phyloP scores from a whole-genome alignment of 2,797 vertebrate genomes.

The Cirrhinus molitorella region DNA sequence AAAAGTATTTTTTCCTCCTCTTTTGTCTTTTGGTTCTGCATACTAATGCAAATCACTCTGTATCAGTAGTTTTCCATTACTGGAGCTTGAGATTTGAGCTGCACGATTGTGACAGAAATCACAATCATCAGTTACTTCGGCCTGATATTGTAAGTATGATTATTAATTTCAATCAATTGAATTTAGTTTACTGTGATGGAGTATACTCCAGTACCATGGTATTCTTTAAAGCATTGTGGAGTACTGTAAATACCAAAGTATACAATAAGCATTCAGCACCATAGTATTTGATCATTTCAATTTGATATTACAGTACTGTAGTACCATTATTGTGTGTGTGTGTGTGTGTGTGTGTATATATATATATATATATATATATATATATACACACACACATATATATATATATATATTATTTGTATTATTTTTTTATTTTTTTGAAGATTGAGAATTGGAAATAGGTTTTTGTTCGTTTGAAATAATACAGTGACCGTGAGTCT shows the following conservation, averaged over 20 bases:
- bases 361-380: too few relatives aligned
- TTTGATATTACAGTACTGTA: not conserved
- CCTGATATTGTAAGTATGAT: too few relatives aligned
- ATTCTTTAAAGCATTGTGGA: not conserved
- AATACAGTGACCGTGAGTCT: not conserved
- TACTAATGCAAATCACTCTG: slow-evolving; percentile 47
- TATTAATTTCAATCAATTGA: not conserved
- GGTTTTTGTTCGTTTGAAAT: slow-evolving; percentile 15
- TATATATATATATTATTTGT: too few relatives aligned
- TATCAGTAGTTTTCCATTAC: slow-evolving; percentile 23
- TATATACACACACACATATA: too few relatives aligned
- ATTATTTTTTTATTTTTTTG: not conserved
- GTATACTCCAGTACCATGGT: not conserved
- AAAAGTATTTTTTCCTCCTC: not conserved
- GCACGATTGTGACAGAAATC: not conserved
- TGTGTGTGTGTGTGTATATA: too few relatives aligned
- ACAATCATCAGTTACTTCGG: not conserved
- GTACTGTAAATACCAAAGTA: not conserved
- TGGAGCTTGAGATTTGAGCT: not conserved
- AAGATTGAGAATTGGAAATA: slow-evolving; percentile 8
- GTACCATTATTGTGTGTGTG: not conserved
- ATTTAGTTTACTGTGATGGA: not conserved
- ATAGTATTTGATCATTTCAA: not conserved
- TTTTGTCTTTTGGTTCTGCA: slow-evolving; percentile 32
- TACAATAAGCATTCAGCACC: not conserved